Percentiles rank a stretch among this genome's conserved stretches.
These are phyloP conservation scores for Zaprionus ornatus DNA, from an alignment of 1,140 invertebrate genomes.

Conservation along the genomic window DNA sequence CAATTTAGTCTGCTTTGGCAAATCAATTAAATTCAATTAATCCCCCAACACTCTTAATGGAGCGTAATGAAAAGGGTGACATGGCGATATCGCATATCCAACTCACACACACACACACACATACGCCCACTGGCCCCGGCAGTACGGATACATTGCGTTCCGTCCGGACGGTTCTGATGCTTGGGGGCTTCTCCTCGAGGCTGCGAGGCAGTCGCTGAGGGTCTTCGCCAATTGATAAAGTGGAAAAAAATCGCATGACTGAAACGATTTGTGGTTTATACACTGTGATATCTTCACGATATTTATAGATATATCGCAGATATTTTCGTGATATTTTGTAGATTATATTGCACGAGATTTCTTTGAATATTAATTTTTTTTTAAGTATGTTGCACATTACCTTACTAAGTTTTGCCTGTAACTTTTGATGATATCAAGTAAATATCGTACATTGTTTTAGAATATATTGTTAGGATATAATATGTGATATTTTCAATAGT, in stretches of 20 bases:
- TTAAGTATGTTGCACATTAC: not conserved
- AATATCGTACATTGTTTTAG: too few species aligned
- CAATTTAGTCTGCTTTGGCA: slow-evolving; percentile 84
- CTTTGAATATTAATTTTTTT: not conserved
- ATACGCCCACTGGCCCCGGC: slow-evolving; percentile 32
- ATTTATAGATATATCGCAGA: not conserved
- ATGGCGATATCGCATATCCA: slow-evolving; percentile 67
- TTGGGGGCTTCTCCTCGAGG: slow-evolving; percentile 19
- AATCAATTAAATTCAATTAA: slow-evolving; percentile 84
- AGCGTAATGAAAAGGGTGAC: slow-evolving; percentile 83
- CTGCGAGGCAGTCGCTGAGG: slow-evolving; percentile 1
- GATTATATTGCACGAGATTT: not conserved
- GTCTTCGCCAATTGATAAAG: slow-evolving; percentile 41
- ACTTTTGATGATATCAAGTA: not conserved
- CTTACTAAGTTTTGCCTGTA: not conserved
- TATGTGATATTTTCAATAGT: not conserved
- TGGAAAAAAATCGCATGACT: slow-evolving; percentile 70
- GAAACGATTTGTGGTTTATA: slow-evolving; percentile 68
- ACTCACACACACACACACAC: slow-evolving; percentile 39
- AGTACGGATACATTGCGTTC: slow-evolving; percentile 74
- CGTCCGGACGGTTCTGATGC: slow-evolving; percentile 59
- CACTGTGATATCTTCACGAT: slow-evolving; percentile 14
- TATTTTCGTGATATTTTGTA: not conserved
- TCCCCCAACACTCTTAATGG: slow-evolving; percentile 83
- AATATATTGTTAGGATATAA: not conserved